Percentiles rank a stretch among this genome's conserved stretches.
Evolutionary conservation across 2,113 vertebrate genomes (phyloP).

Genomic region (Gasterosteus aculeatus): DNA sequence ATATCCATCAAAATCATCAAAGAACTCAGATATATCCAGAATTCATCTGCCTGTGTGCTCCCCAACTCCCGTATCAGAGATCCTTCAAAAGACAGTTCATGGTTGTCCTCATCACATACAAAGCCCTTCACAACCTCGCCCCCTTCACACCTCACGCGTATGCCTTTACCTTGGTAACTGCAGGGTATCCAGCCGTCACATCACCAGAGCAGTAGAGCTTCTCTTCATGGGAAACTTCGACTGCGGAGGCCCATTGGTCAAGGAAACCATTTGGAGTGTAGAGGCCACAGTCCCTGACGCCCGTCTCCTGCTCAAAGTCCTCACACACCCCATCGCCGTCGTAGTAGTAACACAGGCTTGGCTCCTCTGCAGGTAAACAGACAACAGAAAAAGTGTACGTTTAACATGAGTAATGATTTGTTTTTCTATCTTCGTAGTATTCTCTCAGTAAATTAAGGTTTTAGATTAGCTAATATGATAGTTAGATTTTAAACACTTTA

Average conservation of each 20-base stretch:
- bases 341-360: conserved; percentile 96
- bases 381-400: background rate
- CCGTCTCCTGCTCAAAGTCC: conserved; percentile 95
- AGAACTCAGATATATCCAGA: too few species aligned
- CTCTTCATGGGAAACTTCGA: conserved; percentile 91
- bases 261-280: conserved; percentile 95
- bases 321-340: conserved; percentile 97
- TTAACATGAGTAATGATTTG: background rate
- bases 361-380: conserved; percentile 84
- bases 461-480: background rate
- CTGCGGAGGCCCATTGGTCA: conserved; percentile 94
- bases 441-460: background rate
- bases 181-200: conserved; percentile 93
- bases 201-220: conserved; percentile 93
- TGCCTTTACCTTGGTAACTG: conserved; percentile 91
- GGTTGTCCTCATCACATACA: too few species aligned
- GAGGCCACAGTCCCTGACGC: conserved; percentile 94
- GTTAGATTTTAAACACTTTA: background rate
- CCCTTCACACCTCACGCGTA: too few species aligned
- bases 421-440: background rate
- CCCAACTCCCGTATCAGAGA: too few species aligned
- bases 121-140: too few species aligned
- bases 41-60: too few species aligned
- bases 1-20: too few species aligned
- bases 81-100: too few species aligned